These are phyloP conservation scores for Melanostoma mellinum DNA, from an alignment of 2,888 invertebrate genomes.

Conservation along the genomic window DNA sequence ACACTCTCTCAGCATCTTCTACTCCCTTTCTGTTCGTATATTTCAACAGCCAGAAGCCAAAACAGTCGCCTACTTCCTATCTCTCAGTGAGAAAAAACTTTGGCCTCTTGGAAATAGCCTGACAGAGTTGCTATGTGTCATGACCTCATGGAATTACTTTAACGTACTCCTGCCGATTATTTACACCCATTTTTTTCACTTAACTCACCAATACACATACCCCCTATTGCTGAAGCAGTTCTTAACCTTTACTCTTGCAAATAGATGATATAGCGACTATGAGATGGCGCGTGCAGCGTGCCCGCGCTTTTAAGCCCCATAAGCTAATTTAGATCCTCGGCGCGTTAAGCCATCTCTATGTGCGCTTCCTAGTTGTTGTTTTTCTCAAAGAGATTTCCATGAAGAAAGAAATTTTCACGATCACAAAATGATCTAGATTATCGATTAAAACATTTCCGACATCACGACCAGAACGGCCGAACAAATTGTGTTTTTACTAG, in stretches of 20 bases:
- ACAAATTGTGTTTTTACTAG: conserved; percentile 72
- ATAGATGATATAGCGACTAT: conserved; percentile 30
- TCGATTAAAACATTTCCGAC: conserved; percentile 72
- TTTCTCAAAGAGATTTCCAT: background rate
- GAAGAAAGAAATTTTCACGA: conserved; percentile 57
- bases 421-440: conserved; percentile 68
- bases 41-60: conserved; percentile 61
- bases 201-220: background rate
- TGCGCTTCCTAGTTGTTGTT: conserved; percentile 32
- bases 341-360: conserved; percentile 63
- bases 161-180: conserved; percentile 62
- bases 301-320: conserved; percentile 67
- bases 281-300: conserved; percentile 21
- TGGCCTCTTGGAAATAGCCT: conserved; percentile 60
- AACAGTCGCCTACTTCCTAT: conserved; percentile 49
- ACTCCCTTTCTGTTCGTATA: too few relatives aligned
- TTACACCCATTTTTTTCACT: conserved; percentile 28
- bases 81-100: conserved; percentile 33
- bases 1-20: too few relatives aligned
- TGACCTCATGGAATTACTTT: conserved; percentile 65
- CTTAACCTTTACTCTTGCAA: background rate
- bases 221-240: too few relatives aligned
- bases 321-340: conserved; percentile 72
- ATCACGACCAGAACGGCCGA: conserved; percentile 67
- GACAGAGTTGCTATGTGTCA: conserved; percentile 59